Conservation (phyloP, 1,140 invertebrate genomes). For the Chironomus striatipennis region DNA sequence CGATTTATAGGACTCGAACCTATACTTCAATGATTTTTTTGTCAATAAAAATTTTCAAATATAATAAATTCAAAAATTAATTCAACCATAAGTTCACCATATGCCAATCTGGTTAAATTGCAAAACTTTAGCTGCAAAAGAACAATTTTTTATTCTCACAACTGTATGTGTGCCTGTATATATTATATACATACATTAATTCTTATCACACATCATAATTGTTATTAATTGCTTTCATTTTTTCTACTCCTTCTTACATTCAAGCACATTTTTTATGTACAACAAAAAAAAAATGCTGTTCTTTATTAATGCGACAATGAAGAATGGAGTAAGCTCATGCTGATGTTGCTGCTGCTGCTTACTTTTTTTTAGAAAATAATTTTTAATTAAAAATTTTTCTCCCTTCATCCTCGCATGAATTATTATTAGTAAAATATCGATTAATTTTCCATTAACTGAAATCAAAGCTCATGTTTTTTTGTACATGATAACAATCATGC, state of each 20-base stretch:
- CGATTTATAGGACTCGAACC: no score
- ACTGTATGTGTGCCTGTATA: not conserved
- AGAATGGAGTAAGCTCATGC: not conserved
- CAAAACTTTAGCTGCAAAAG: not conserved
- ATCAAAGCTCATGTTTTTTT: not conserved
- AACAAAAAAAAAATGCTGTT: not conserved
- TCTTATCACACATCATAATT: slow-evolving; percentile 20
- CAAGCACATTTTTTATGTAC: not conserved
- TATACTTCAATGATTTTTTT: no score
- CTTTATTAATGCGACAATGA: not conserved
- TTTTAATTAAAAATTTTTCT: slow-evolving; percentile 7
- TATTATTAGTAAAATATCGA: slow-evolving; percentile 13
- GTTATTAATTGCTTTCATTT: slow-evolving; percentile 20
- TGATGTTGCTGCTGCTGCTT: not conserved
- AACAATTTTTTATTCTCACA: not conserved
- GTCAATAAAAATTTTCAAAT: no score
- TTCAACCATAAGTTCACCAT: no score
- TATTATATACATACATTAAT: not conserved
- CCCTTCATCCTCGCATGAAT: not conserved
- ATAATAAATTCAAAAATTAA: no score
- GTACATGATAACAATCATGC: not conserved
- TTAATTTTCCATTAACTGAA: not conserved
- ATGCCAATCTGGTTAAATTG: no score
- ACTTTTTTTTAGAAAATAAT: not conserved
- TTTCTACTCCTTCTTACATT: not conserved